Base-by-base conservation (phyloP, 2,113 vertebrate genomes). In the Meleagris gallopavo region DNA sequence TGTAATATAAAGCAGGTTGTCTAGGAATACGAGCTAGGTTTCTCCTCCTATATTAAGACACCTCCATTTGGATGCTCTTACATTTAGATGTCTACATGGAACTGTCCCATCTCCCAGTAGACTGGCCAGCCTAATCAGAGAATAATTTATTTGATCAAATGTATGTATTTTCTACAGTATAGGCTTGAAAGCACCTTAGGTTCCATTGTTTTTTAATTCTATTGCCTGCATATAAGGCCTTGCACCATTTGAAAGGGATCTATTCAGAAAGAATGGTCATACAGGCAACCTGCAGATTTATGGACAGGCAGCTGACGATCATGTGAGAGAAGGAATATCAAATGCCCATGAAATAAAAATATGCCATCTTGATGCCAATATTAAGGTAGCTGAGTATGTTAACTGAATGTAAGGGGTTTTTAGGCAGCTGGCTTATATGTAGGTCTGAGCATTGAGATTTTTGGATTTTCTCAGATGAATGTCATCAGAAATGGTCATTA, bases 181-280 rank as follows among this genome's bases (percentile, higher is more conserved):
- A n/a, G 27, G 24, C n/a, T 83, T 78, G 7, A 21, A 19, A 85
- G 75, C 5, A 41, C 2, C 11, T 6, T 2, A 8, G 9, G 3
- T 1, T 76, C 19, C 20, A 9, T 15, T 29, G 29, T 3, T 79
- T 91, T 75, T 67, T 58, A 6, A 34, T 7, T 50, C 11, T 12
- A 8, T 20, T 64, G 4, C 27, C 46, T 69, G 15, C 48, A 71
- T 6, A 6, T 19, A 24, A 15, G 4, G 2, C 40, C 30, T 32
- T 2, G 41, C 40, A 30, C 2, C 16, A 38, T 61, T 52, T 81
- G 73, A 12, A 65, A 7, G 70, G n/a, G 70, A 57, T 4, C 32
- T 22, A 1, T 4, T 12, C 5, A 6, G n/a, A 46, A 61, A 16
- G 8, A 1, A 14, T 34, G 32, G 7, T 3, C 8, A 15, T 52